phyloP scores from a whole-genome alignment of 2,888 invertebrate genomes.

The Himalopsyche japonica region DNA sequence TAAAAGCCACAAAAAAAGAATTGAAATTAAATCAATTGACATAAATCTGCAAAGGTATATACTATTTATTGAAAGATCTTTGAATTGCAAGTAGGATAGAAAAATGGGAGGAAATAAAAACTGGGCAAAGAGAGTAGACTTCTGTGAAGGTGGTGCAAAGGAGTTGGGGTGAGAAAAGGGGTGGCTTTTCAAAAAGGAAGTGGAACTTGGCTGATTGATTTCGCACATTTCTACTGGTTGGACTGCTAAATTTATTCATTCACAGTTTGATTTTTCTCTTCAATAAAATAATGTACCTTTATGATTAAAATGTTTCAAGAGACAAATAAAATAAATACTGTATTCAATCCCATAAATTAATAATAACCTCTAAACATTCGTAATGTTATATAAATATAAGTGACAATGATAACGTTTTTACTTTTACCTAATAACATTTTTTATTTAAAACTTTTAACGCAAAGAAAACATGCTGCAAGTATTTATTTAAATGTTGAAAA shows the following conservation, averaged over 20 bases:
- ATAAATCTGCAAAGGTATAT: not conserved
- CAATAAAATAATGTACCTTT: too few species aligned
- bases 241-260: not conserved
- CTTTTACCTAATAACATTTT: too few species aligned
- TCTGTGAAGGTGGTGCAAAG: not conserved
- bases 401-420: too few species aligned
- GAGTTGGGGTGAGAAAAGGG: not conserved
- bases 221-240: conserved; percentile 8
- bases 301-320: too few species aligned
- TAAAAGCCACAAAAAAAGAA: too few species aligned
- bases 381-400: too few species aligned
- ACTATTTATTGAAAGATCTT: not conserved
- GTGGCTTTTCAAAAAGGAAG: not conserved
- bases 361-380: too few species aligned
- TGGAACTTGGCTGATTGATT: conserved; percentile 30
- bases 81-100: not conserved
- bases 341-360: too few species aligned
- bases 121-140: not conserved
- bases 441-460: too few species aligned
- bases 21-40: not conserved
- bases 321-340: too few species aligned
- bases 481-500: too few species aligned
- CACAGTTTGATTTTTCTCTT: not conserved
- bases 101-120: not conserved
- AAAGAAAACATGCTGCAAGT: too few species aligned